Evolutionary conservation across 2,113 vertebrate genomes (phyloP).

Genomic region (Pomatorhinus ruficollis): DNA sequence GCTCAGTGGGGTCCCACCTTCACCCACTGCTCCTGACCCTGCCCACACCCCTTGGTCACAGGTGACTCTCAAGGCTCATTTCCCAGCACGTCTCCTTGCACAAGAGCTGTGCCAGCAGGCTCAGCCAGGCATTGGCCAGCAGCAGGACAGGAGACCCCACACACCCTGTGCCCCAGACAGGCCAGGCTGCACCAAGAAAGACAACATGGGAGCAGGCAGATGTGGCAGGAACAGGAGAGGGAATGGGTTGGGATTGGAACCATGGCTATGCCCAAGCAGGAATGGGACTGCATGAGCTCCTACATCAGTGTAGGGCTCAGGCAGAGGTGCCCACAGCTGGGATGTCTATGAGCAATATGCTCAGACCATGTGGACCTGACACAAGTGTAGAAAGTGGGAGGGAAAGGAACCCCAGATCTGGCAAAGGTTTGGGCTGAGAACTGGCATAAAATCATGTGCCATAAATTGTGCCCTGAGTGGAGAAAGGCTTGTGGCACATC

Average conservation of each 20-base stretch:
- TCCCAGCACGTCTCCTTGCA: rapidly evolving
- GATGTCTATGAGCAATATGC: neutral
- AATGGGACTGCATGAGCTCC: neutral
- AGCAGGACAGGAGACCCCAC: neutral
- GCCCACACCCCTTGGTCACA: neutral
- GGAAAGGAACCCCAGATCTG: neutral
- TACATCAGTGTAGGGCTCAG: neutral
- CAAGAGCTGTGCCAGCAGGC: neutral
- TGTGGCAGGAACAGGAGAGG: neutral
- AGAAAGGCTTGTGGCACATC: neutral
- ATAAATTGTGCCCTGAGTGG: neutral
- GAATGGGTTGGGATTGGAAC: neutral
- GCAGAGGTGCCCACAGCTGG: neutral
- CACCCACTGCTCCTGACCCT: neutral
- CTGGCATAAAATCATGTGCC: neutral
- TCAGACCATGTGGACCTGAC: neutral
- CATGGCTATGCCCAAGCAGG: neutral
- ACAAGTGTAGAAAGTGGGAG: neutral
- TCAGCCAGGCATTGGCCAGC: neutral
- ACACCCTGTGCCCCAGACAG: neutral
- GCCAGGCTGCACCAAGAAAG: neutral
- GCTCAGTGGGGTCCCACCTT: neutral
- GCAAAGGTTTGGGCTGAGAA: neutral
- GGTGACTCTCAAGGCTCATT: neutral
- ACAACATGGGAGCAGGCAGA: neutral